These are phyloP conservation scores for Chelon labrosus DNA, from an alignment of 2,797 vertebrate genomes.

Conservation along the genomic window DNA sequence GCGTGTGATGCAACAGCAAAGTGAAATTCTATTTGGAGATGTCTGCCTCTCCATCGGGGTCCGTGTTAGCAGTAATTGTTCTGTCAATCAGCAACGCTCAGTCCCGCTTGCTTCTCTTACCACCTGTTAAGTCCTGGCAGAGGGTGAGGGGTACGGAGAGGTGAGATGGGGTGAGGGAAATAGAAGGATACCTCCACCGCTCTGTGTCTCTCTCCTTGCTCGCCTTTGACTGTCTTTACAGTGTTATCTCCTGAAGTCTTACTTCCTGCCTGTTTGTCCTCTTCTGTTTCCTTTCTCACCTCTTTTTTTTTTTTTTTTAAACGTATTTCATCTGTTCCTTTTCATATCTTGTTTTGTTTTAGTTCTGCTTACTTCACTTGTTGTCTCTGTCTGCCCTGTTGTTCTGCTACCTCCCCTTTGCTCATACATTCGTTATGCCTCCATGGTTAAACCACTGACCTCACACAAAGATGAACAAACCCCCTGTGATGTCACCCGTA, in stretches of 20 bases:
- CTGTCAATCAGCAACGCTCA: constrained; percentile 87
- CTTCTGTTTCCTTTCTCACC: not conserved
- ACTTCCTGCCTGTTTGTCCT: constrained; percentile 18
- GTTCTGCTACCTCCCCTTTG: too few species aligned
- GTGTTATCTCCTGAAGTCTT: constrained; percentile 14
- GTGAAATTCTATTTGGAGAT: constrained; percentile 89
- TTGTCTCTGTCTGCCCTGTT: too few species aligned
- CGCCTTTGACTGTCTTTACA: constrained; percentile 40
- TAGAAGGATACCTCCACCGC: constrained; percentile 35
- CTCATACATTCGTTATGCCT: too few species aligned
- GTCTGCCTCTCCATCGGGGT: constrained; percentile 84
- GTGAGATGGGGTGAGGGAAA: constrained; percentile 53
- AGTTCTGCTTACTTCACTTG: not conserved
- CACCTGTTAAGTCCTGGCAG: constrained; percentile 81
- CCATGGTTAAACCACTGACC: too few species aligned
- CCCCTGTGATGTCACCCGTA: too few species aligned
- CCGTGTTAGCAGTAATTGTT: constrained; percentile 88
- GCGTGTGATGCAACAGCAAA: constrained; percentile 84
- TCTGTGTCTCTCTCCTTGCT: constrained; percentile 36
- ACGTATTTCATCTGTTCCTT: constrained; percentile 3
- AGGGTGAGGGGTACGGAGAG: constrained; percentile 59
- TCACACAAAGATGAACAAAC: too few species aligned
- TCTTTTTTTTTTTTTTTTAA: not conserved
- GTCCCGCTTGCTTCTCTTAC: constrained; percentile 75
- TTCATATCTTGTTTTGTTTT: not conserved